Conservation (phyloP, 2,113 vertebrate genomes). For the Labeo catla region DNA sequence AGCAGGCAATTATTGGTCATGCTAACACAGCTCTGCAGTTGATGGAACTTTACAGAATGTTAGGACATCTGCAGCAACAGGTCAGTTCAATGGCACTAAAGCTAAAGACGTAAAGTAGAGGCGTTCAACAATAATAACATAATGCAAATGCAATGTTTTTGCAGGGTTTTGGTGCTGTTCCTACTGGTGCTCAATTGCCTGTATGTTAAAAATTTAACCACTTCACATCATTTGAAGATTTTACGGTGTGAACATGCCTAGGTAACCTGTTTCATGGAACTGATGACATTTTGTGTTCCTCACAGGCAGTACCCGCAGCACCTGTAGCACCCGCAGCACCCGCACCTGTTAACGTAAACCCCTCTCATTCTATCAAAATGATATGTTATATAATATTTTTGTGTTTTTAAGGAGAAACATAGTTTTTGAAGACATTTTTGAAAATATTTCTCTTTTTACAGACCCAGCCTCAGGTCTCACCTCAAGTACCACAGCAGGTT, state of each 20-base stretch:
- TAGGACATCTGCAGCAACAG: constrained; percentile 67
- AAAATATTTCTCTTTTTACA: background rate
- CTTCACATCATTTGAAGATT: background rate
- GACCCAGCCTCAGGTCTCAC: constrained; percentile 19
- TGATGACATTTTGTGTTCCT: background rate
- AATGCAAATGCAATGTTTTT: background rate
- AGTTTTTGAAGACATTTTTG: background rate
- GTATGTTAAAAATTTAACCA: background rate
- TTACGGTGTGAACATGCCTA: background rate
- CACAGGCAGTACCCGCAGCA: constrained; percentile 22
- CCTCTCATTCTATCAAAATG: background rate
- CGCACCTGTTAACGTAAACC: background rate
- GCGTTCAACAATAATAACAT: background rate
- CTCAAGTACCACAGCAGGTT: constrained; percentile 39
- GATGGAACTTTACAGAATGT: constrained; percentile 75
- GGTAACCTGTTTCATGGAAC: background rate
- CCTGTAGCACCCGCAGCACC: background rate
- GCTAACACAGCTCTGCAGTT: constrained; percentile 72
- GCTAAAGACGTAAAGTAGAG: background rate
- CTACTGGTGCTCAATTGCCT: background rate
- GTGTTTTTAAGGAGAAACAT: background rate
- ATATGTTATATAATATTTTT: background rate
- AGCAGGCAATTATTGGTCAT: constrained; percentile 66
- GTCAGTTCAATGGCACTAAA: constrained; percentile 55
- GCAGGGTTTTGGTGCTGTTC: constrained; percentile 8